phyloP scores from a whole-genome alignment of 2,888 invertebrate species.

The Rugalucina vietnamica region DNA sequence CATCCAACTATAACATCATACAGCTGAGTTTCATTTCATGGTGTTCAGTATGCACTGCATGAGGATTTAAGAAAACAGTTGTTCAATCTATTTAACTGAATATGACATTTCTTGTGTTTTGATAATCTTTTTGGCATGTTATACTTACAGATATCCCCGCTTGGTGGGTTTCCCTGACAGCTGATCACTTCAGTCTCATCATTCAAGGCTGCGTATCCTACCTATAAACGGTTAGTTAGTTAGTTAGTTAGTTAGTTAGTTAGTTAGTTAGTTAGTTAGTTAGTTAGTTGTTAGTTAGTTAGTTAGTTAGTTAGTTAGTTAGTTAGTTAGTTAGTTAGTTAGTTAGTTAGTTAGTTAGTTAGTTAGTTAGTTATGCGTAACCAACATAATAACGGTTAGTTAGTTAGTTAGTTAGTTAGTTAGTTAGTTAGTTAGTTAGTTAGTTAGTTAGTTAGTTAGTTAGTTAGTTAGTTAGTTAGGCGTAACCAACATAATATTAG shows the following conservation, averaged over 20 bases:
- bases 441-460: neutral
- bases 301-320: neutral
- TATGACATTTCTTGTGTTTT: no score
- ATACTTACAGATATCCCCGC: neutral
- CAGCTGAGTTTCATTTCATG: neutral
- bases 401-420: conserved; percentile 1
- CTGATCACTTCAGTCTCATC: neutral
- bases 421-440: neutral
- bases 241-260: neutral
- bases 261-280: neutral
- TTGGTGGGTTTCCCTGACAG: conserved; percentile 1
- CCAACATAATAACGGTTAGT: no score
- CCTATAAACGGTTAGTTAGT: neutral
- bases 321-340: neutral
- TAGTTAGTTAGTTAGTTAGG: neutral
- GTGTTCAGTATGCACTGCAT: neutral
- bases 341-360: neutral
- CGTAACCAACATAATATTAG: no score
- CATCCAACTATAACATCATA: no score
- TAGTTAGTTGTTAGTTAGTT: neutral
- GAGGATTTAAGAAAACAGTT: no score
- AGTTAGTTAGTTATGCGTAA: neutral
- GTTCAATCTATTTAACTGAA: no score
- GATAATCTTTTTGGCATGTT: neutral
- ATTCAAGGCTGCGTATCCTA: conserved; percentile 13